Evolutionary conservation across 2,113 vertebrate genomes (phyloP).

Genomic region (Amblyopsis rosae): DNA sequence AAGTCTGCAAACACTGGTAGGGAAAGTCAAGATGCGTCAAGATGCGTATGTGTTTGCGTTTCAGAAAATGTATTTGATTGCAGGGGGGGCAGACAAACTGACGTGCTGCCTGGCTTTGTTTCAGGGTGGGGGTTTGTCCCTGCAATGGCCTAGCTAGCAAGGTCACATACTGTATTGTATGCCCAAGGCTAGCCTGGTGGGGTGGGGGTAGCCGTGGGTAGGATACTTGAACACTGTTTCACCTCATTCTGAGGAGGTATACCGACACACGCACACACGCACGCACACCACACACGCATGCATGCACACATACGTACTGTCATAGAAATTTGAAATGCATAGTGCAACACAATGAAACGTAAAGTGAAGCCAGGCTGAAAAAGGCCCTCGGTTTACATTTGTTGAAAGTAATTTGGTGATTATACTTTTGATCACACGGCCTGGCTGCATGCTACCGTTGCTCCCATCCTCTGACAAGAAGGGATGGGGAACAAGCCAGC

Average conservation of each 20-base stretch:
- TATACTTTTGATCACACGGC: not conserved
- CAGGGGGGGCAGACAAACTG: slow-evolving; percentile 40
- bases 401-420: not conserved
- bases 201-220: not conserved
- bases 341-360: slow-evolving; percentile 5
- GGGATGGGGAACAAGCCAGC: slow-evolving; percentile 8
- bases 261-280: slow-evolving; percentile 11
- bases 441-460: not conserved
- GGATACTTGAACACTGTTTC: slow-evolving; percentile 36
- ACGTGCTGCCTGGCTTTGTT: slow-evolving; percentile 33
- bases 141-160: slow-evolving; percentile 50
- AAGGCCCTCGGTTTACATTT: slow-evolving; percentile 4
- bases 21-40: slow-evolving; percentile 7
- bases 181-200: slow-evolving; percentile 46
- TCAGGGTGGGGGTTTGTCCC: slow-evolving; percentile 50
- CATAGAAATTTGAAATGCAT: slow-evolving; percentile 6
- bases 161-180: slow-evolving; percentile 33
- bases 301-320: not conserved
- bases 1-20: slow-evolving; percentile 68
- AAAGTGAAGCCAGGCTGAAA: slow-evolving; percentile 1
- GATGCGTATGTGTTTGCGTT: slow-evolving; percentile 12
- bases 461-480: not conserved
- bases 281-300: slow-evolving; percentile 14
- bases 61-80: not conserved
- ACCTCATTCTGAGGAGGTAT: slow-evolving; percentile 10